phyloP scores from a whole-genome alignment of 1,140 invertebrate genomes.

The Latrodectus geometricus region DNA sequence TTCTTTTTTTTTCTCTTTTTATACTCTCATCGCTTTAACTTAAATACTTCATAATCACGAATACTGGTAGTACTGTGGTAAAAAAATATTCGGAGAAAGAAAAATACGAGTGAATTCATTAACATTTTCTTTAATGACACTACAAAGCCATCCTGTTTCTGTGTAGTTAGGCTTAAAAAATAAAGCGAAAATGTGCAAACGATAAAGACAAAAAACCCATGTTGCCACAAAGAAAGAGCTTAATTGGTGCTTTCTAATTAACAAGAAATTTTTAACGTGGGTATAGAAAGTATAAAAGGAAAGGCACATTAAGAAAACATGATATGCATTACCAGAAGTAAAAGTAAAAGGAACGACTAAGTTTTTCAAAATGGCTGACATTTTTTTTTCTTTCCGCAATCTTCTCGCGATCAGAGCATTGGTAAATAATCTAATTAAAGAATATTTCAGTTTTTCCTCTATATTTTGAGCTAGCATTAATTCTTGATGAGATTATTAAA shows the following conservation, averaged over 20 bases:
- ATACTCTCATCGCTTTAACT: not conserved
- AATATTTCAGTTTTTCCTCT: conserved; percentile 16
- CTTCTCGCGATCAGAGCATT: not conserved
- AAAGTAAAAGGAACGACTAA: not conserved
- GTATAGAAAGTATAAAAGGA: not conserved
- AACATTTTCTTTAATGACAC: conserved; percentile 42
- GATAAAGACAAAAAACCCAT: conserved; percentile 10
- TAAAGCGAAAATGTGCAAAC: conserved; percentile 9
- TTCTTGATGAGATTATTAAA: conserved; percentile 24
- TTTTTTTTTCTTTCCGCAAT: conserved; percentile 17
- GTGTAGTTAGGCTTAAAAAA: conserved; percentile 13
- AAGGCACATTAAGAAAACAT: conserved; percentile 32
- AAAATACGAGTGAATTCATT: conserved; percentile 39
- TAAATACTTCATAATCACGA: conserved; percentile 46
- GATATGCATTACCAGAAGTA: conserved; percentile 26
- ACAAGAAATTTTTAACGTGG: conserved; percentile 30
- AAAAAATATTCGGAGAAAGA: not conserved
- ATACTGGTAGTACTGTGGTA: not conserved
- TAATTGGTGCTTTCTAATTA: conserved; percentile 53
- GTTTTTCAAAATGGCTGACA: not conserved
- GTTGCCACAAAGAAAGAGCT: conserved; percentile 38
- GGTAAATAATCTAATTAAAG: conserved; percentile 40
- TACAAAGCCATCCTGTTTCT: conserved; percentile 18
- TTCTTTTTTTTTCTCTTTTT: no score
- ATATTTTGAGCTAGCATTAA: not conserved